A percentile compares a stretch with the other conserved stretches of the same genome.
Evolutionary conservation across 2,888 invertebrate genomes (phyloP).

Genomic region (Lithophane ornitopus): DNA sequence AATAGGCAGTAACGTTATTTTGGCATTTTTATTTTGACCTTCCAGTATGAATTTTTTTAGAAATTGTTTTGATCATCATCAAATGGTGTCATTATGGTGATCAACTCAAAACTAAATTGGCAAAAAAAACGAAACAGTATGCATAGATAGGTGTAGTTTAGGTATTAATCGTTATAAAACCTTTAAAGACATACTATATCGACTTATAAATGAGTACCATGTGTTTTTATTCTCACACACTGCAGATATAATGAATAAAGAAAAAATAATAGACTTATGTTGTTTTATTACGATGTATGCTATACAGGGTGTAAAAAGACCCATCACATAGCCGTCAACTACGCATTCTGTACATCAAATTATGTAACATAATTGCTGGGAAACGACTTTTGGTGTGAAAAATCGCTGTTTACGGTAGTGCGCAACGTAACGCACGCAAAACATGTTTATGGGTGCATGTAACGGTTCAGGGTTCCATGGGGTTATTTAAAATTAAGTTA

Average conservation of each 20-base stretch:
- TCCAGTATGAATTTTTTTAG: neutral
- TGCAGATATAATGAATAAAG: neutral
- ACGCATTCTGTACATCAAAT: no score
- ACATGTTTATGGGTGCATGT: no score
- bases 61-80: neutral
- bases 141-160: constrained; percentile 19
- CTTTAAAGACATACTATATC: neutral
- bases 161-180: neutral
- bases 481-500: no score
- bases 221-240: neutral
- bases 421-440: no score
- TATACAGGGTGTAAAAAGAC: no score
- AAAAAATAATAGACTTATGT: neutral
- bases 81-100: neutral
- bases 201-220: neutral
- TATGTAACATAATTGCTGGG: no score
- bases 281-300: neutral
- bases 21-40: constrained; percentile 51
- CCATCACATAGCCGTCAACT: no score
- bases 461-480: no score
- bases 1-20: constrained; percentile 67
- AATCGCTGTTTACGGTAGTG: no score
- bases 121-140: neutral
- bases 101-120: neutral
- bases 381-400: no score